Conservation (phyloP, 2,797 vertebrate genomes). For the Enteromius fasciolatus region DNA sequence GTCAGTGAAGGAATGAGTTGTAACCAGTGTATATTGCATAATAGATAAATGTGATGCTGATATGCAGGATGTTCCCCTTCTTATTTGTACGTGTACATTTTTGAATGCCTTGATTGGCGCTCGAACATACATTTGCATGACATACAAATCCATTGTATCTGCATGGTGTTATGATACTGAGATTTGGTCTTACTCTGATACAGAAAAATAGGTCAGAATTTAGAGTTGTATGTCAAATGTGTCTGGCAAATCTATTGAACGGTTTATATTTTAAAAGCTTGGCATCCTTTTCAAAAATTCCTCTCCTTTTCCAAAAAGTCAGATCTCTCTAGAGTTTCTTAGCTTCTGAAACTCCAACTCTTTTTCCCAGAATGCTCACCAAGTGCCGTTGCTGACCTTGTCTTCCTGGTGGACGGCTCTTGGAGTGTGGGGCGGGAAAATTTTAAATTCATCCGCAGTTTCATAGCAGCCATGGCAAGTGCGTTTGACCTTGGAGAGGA, state of each 20-base stretch:
- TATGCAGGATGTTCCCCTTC: background rate
- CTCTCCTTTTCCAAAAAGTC: background rate
- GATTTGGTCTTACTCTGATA: background rate
- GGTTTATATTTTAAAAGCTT: conserved; percentile 8
- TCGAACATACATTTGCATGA: background rate
- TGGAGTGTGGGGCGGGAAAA: conserved; percentile 87
- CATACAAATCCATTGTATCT: background rate
- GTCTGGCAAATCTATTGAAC: conserved; percentile 5
- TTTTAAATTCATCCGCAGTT: conserved; percentile 86
- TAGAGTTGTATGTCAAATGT: background rate
- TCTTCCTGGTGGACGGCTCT: conserved; percentile 92
- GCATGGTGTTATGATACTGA: background rate
- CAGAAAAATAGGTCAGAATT: background rate
- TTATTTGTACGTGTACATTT: background rate
- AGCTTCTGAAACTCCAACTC: background rate
- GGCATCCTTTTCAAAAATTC: background rate
- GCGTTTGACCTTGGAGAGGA: conserved; percentile 91
- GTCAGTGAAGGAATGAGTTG: conserved; percentile 4
- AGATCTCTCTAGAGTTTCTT: background rate
- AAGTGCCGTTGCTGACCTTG: conserved; percentile 85
- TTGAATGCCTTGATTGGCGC: background rate
- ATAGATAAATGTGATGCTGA: background rate
- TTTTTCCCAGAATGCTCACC: conserved; percentile 83
- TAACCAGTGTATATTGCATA: background rate
- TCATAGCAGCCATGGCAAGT: conserved; percentile 83